Base-by-base conservation (phyloP, 1,140 invertebrate genomes). In the Rhizoglyphus robini region DNA sequence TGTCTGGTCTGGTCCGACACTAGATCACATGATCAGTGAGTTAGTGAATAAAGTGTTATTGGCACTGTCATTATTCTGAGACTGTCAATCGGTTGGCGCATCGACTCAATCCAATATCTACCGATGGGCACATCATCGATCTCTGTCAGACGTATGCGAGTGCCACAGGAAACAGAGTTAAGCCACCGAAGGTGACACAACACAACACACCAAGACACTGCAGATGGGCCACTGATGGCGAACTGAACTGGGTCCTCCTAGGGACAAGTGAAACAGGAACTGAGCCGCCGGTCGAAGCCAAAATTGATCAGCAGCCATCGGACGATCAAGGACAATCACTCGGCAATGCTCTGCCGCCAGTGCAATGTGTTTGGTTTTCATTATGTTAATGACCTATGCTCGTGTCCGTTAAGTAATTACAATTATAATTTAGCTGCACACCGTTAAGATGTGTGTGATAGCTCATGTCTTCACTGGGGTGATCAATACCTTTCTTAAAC, bases 221-320 rank as follows among this genome's bases (percentile, higher is more conserved):
- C 51, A 54, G 51, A 27, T 54, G 51, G 23, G 51, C 51, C n/a
- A 54, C n/a, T 11, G 51, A 54, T 54, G 51, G 23, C 51, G 51
- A 54, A 54, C 15, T n/a, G n/a, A n/a, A n/a, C n/a, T n/a, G n/a
- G n/a, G n/a, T n/a, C 8, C 8, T 8, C 20, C 23, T 23, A n/a
- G n/a, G n/a, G n/a, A n/a, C n/a, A 54, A 54, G 51, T 54, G 51
- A 54, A 54, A 54, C 51, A 54, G 51, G 51, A 54, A 54, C 8
- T 54, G 51, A 54, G 15, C 18, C 36, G 36, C 36, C n/a, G 36
- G n/a, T 18, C 36, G 8, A 41, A 18, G 18, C 36, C n/a, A n/a
- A n/a, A 41, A 41, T 41, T 41, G 36, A 41, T 41, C 18, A 18
- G n/a, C 8, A 41, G 8, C 36, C 8, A 41, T 41, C 36, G 36